A percentile compares a stretch with the other conserved stretches of the same genome.
phyloP scores from a whole-genome alignment of 2,888 invertebrate species.

The Sminthurides aquaticus region DNA sequence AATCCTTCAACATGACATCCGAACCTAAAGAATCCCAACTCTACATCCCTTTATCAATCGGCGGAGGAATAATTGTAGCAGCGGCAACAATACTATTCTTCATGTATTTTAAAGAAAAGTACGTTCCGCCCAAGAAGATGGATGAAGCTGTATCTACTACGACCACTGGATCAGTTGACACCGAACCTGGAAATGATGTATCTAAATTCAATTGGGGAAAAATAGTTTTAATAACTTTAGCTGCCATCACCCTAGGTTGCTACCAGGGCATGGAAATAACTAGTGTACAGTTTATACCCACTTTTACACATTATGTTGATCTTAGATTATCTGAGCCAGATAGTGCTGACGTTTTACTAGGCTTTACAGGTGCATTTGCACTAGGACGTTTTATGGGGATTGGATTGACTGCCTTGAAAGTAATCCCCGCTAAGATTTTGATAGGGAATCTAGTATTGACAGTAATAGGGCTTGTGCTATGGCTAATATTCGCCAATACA shows the following conservation, averaged over 20 bases:
- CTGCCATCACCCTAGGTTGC: constrained; percentile 23
- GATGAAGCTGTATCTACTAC: background rate
- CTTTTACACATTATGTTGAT: constrained; percentile 31
- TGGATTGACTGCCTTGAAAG: constrained; percentile 16
- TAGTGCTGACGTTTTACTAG: constrained; percentile 26
- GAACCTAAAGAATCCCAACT: constrained; percentile 14
- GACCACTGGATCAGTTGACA: background rate
- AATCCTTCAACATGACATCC: background rate
- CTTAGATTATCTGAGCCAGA: constrained; percentile 25
- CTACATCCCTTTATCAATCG: constrained; percentile 30
- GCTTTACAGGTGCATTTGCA: constrained; percentile 27
- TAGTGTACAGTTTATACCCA: constrained; percentile 32
- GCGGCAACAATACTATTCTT: constrained; percentile 21
- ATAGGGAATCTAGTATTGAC: constrained; percentile 20
- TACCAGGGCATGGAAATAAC: constrained; percentile 32
- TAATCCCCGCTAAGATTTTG: constrained; percentile 24
- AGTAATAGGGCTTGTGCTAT: constrained; percentile 12
- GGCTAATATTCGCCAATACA: constrained; percentile 20
- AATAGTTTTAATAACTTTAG: constrained; percentile 18
- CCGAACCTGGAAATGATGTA: background rate
- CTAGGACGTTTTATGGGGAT: constrained; percentile 27
- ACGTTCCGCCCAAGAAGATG: constrained; percentile 21
- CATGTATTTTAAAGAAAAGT: constrained; percentile 25
- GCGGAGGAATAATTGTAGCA: constrained; percentile 20
- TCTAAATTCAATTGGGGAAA: constrained; percentile 1